Percentiles rank a stretch among this genome's conserved stretches.
phyloP scores from a whole-genome alignment of 2,888 invertebrate genomes.

The Mythimna impura region DNA sequence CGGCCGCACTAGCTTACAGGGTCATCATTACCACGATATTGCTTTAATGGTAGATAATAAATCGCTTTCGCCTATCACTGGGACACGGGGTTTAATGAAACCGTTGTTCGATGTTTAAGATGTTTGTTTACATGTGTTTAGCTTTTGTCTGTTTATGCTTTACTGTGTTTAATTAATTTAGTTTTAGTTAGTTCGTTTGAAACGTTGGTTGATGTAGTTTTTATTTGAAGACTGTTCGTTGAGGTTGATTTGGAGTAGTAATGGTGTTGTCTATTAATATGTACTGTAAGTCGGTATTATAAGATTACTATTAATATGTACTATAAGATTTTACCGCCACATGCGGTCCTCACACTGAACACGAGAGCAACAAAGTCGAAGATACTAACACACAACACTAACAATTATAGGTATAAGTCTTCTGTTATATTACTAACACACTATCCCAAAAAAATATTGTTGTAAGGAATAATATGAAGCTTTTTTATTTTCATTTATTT shows the following conservation, averaged over 20 bases:
- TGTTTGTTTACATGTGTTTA: conserved; percentile 11
- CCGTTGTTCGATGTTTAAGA: conserved; percentile 23
- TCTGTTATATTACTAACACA: too few relatives aligned
- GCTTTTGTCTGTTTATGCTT: conserved; percentile 13
- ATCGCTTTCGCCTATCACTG: conserved; percentile 24
- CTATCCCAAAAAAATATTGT: too few relatives aligned
- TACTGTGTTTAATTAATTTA: not conserved
- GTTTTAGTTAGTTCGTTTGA: not conserved
- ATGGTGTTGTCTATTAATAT: not conserved
- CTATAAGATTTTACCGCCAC: too few relatives aligned
- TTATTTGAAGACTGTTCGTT: not conserved
- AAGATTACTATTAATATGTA: too few relatives aligned
- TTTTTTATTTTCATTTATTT: too few relatives aligned
- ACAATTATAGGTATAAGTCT: too few relatives aligned
- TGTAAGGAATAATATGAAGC: too few relatives aligned
- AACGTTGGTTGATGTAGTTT: not conserved
- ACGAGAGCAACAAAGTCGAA: too few relatives aligned
- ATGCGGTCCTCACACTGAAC: too few relatives aligned
- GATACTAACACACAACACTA: too few relatives aligned
- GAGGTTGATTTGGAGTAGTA: not conserved
- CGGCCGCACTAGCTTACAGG: conserved; percentile 71
- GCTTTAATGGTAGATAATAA: conserved; percentile 80
- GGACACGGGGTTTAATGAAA: conserved; percentile 16
- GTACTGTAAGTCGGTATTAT: too few relatives aligned
- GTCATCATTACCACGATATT: conserved; percentile 83